Evolutionary conservation across 1,140 invertebrate species (phyloP), one percentile per base, ranked within the genome.

Genomic region (Archivesica marissinica): DNA sequence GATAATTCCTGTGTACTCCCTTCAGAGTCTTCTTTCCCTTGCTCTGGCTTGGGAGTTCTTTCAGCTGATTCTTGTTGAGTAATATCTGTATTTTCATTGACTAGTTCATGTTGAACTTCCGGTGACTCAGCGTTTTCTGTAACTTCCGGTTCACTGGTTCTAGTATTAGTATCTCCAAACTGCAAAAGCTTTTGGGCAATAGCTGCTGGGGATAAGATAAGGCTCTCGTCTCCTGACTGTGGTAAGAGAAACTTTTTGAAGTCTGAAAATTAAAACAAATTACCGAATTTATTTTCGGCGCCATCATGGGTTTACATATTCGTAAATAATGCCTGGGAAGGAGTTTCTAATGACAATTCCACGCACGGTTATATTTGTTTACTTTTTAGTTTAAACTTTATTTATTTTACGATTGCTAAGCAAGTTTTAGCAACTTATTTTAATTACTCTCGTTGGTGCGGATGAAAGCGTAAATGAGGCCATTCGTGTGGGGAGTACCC

Each of bases 211-310:
- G 77, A 64, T 6, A 64, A 28, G 13, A 79, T 79, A 17, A 79
- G 56, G 25, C n/a, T 68, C 23, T 79, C 77, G 61, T 79, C 41
- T 44, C 77, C 77, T 25, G 56, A 79, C 38, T 79, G 54, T 9
- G 77, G 77, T 17, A 79, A 44, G 41, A 79, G 30, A 35, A 79
- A 79, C 56, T 79, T 79, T 30, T 59, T 59, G 33, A 79, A 79
- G 68, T 79, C 77, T 79, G 77, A 1, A 79, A 66, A 39, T 2
- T 13, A 23, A 70, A 70, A 66, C n/a, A 47, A 47, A 9, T 9
- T 17, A 47, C 44, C 44, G 44, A 9, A 47, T 9, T 9, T 47
- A 9, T 17, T 47, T 47, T 7, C 7, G 7, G 44, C 44, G 44
- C 7, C 17, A 47, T 17, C 44, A 47, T 47, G 7, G 44, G 7